Percentiles rank a stretch among this genome's conserved stretches.
These are phyloP conservation scores for Bostrychus sinensis DNA, from an alignment of 2,113 vertebrate genomes.

Conservation along the genomic window DNA sequence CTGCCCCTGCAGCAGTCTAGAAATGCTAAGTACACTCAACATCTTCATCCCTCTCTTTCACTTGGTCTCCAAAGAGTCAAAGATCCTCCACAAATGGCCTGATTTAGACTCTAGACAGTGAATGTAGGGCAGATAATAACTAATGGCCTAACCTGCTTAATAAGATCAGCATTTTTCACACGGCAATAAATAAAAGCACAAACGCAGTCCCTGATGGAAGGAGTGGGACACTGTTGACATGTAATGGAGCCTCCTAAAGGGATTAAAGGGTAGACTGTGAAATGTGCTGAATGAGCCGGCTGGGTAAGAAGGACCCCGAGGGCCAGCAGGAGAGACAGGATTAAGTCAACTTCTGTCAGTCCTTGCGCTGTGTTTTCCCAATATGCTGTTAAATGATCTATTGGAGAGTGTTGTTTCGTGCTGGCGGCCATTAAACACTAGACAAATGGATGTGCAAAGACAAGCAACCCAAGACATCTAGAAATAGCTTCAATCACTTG, in stretches of 20 bases:
- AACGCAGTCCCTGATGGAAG: conserved; percentile 32
- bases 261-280: conserved; percentile 72
- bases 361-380: conserved; percentile 26
- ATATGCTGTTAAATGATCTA: conserved; percentile 33
- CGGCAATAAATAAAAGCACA: conserved; percentile 9
- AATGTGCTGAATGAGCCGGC: conserved; percentile 68
- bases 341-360: conserved; percentile 44
- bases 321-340: conserved; percentile 57
- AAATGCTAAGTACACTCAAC: not conserved
- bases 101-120: conserved; percentile 1
- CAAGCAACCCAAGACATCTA: no score
- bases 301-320: conserved; percentile 51
- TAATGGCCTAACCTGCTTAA: conserved; percentile 21
- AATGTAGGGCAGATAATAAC: conserved; percentile 18
- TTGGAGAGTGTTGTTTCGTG: conserved; percentile 24
- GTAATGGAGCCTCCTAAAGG: conserved; percentile 69
- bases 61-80: not conserved
- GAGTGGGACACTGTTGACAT: conserved; percentile 58
- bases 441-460: conserved; percentile 14
- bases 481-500: conserved; percentile 12
- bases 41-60: not conserved
- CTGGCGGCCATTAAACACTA: conserved; percentile 19
- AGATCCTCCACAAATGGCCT: conserved; percentile 4
- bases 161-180: conserved; percentile 42
- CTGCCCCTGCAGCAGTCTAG: not conserved